A percentile compares a stretch with the other conserved stretches of the same genome.
phyloP scores from a whole-genome alignment of 2,888 invertebrate species.

The Synanthedon formicaeformis region DNA sequence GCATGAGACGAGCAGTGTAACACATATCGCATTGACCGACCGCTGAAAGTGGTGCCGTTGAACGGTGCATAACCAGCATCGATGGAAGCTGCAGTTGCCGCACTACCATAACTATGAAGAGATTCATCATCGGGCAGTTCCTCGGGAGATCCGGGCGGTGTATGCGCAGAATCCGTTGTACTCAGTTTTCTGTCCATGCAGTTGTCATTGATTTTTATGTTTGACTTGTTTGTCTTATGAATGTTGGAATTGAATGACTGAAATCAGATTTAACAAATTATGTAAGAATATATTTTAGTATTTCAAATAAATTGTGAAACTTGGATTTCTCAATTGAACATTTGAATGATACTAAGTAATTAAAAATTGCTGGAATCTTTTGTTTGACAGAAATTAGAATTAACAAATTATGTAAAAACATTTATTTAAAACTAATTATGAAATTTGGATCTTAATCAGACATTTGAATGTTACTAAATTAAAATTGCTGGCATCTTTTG shows the following conservation, averaged over 20 bases:
- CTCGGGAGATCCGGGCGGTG: constrained; percentile 74
- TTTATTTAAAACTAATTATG: too few relatives aligned
- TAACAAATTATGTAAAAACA: too few relatives aligned
- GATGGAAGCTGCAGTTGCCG: constrained; percentile 82
- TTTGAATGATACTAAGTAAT: background rate
- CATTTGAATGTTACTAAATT: background rate
- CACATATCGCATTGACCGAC: constrained; percentile 81
- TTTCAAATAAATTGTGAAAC: too few relatives aligned
- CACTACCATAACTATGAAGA: constrained; percentile 82
- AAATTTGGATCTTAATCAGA: too few relatives aligned
- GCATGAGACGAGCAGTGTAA: constrained; percentile 87
- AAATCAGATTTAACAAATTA: constrained; percentile 16
- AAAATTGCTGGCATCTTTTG: background rate
- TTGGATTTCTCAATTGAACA: background rate
- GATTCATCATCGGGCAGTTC: constrained; percentile 82
- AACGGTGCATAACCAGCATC: constrained; percentile 86
- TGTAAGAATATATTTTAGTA: background rate
- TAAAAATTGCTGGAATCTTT: background rate
- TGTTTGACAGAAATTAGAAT: background rate
- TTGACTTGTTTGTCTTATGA: constrained; percentile 49
- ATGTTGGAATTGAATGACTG: constrained; percentile 60
- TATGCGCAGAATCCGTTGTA: constrained; percentile 64
- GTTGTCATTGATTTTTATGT: constrained; percentile 44
- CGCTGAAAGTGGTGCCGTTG: constrained; percentile 78
- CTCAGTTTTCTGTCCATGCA: constrained; percentile 42